A percentile compares a stretch with the other conserved stretches of the same genome.
Conservation (phyloP, 2,797 vertebrate species). For the Psittacula derbiana region DNA sequence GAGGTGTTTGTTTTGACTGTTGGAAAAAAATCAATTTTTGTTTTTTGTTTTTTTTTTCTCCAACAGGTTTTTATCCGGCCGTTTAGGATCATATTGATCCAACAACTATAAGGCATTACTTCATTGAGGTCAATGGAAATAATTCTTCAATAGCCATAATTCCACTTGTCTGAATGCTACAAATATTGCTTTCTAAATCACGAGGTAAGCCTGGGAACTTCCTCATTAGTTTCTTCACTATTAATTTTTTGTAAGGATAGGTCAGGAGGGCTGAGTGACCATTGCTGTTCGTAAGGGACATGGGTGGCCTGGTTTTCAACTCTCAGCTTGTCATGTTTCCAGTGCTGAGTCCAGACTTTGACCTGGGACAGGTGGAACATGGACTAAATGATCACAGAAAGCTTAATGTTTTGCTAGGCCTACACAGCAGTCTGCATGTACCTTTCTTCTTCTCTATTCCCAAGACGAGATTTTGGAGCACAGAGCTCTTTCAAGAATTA, state of each 20-base stretch:
- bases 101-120: constrained; percentile 86
- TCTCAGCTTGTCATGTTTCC: neutral
- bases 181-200: constrained; percentile 80
- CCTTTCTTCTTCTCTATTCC: neutral
- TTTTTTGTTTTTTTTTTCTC: neutral
- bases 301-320: neutral
- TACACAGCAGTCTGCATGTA: fast-evolving
- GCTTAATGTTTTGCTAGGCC: neutral
- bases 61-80: constrained; percentile 86
- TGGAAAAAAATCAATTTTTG: neutral
- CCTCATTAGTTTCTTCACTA: neutral
- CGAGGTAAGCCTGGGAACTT: constrained; percentile 66
- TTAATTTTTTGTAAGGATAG: neutral
- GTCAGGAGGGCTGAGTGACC: neutral
- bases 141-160: constrained; percentile 85
- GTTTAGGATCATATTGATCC: constrained; percentile 90
- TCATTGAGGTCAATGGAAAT: constrained; percentile 86
- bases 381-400: neutral
- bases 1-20: neutral
- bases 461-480: neutral
- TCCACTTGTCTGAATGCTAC: constrained; percentile 82
- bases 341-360: neutral
- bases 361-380: neutral
- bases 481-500: neutral
- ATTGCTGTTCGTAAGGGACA: neutral